phyloP scores from a whole-genome alignment of 2,888 invertebrate species.

The Unio pictorum region DNA sequence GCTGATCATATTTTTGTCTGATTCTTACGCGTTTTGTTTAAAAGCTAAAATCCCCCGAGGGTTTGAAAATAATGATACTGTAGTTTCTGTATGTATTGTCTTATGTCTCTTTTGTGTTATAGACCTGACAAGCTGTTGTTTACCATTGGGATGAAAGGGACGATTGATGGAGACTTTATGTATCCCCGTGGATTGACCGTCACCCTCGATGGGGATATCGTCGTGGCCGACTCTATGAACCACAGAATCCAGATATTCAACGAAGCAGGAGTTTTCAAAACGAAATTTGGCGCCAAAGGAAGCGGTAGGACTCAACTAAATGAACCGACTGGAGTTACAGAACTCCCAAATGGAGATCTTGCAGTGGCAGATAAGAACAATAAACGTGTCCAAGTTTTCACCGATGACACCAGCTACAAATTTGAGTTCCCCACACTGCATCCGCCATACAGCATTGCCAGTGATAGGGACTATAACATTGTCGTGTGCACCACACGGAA shows the following conservation, averaged over 20 bases:
- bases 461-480: conserved; percentile 55
- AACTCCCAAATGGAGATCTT: conserved; percentile 61
- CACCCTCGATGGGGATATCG: conserved; percentile 53
- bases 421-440: conserved; percentile 42
- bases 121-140: conserved; percentile 65
- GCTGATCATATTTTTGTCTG: no score
- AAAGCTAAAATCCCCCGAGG: background rate
- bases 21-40: background rate
- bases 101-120: conserved; percentile 18
- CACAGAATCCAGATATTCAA: conserved; percentile 63
- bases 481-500: conserved; percentile 49
- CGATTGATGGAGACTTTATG: conserved; percentile 53
- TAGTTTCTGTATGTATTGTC: background rate
- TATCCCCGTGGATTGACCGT: conserved; percentile 62
- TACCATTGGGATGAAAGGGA: conserved; percentile 53
- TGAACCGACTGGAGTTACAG: conserved; percentile 60
- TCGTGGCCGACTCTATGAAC: conserved; percentile 65
- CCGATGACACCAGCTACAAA: conserved; percentile 48
- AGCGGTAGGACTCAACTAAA: conserved; percentile 54
- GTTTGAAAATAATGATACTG: background rate
- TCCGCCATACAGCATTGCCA: conserved; percentile 55
- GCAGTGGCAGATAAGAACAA: conserved; percentile 66
- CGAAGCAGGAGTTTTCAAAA: conserved; percentile 54
- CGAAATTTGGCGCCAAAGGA: conserved; percentile 55
- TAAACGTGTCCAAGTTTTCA: conserved; percentile 59